These are phyloP conservation scores for Nebria ingens DNA, from an alignment of 1,140 invertebrate species.

Conservation along the genomic window DNA sequence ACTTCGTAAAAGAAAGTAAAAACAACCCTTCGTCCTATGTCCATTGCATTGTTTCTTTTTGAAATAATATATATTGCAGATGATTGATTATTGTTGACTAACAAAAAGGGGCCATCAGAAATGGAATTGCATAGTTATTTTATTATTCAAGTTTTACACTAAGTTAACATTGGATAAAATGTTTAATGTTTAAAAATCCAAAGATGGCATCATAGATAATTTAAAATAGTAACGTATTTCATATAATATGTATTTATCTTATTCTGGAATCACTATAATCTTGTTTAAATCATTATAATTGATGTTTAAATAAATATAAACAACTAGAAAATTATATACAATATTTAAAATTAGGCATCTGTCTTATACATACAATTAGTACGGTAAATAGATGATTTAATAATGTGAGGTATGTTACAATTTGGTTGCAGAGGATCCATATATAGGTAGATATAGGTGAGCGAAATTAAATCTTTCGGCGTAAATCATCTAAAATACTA, in stretches of 20 bases:
- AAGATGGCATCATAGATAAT: background rate
- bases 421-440: no score
- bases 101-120: no score
- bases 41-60: no score
- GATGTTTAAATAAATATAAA: background rate
- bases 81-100: no score
- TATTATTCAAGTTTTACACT: background rate
- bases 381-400: background rate
- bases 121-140: no score
- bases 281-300: background rate
- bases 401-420: no score
- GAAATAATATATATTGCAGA: no score
- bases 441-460: no score
- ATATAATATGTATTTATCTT: background rate
- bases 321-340: background rate
- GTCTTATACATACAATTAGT: background rate
- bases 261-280: background rate
- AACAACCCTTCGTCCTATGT: no score
- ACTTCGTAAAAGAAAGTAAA: no score
- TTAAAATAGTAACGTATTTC: slow-evolving; percentile 1
- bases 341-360: background rate
- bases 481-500: background rate
- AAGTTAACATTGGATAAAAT: background rate
- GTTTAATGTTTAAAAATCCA: background rate
- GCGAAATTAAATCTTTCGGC: background rate